Conservation (phyloP, 1,140 invertebrate species). For the Penaeus chinensis region DNA sequence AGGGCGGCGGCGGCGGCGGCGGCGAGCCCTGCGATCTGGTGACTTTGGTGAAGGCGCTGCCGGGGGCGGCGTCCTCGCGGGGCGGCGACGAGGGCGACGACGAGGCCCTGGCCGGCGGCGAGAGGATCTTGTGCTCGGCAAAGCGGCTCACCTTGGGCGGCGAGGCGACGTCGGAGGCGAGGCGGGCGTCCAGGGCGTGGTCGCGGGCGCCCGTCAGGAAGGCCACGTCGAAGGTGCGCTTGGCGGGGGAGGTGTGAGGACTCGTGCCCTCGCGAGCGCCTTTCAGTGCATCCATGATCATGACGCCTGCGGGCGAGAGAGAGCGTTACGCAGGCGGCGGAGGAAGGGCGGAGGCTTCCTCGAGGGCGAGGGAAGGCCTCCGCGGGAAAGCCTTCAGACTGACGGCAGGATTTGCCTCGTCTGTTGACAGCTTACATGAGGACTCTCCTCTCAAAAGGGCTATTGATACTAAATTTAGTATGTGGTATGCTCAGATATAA, state of each 20-base stretch:
- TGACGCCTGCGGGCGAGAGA: slow-evolving; percentile 37
- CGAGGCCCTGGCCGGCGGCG: slow-evolving; percentile 8
- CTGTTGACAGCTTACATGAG: too few species aligned
- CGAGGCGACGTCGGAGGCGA: slow-evolving; percentile 64
- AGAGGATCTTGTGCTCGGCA: slow-evolving; percentile 1
- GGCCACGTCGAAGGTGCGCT: slow-evolving; percentile 87
- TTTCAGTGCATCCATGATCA: slow-evolving; percentile 51
- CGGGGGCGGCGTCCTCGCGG: slow-evolving; percentile 49
- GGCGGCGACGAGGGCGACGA: not conserved
- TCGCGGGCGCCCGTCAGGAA: slow-evolving; percentile 88
- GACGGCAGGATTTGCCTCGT: too few species aligned
- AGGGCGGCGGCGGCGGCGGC: slow-evolving; percentile 64
- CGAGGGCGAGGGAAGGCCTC: too few species aligned
- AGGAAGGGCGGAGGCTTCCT: too few species aligned
- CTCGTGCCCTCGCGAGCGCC: slow-evolving; percentile 33
- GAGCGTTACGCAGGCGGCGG: not conserved
- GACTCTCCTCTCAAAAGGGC: too few species aligned
- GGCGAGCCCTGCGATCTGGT: slow-evolving; percentile 66
- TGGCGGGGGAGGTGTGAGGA: slow-evolving; percentile 67
- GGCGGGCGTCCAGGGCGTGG: slow-evolving; percentile 71
- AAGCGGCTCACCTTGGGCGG: slow-evolving; percentile 28
- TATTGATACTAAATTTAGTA: too few species aligned
- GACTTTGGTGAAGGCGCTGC: slow-evolving; percentile 69
- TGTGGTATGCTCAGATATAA: too few species aligned
- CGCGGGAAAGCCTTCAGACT: too few species aligned